Base-by-base conservation (phyloP, 2,113 vertebrate genomes). In the Atherinomorus stipes region DNA sequence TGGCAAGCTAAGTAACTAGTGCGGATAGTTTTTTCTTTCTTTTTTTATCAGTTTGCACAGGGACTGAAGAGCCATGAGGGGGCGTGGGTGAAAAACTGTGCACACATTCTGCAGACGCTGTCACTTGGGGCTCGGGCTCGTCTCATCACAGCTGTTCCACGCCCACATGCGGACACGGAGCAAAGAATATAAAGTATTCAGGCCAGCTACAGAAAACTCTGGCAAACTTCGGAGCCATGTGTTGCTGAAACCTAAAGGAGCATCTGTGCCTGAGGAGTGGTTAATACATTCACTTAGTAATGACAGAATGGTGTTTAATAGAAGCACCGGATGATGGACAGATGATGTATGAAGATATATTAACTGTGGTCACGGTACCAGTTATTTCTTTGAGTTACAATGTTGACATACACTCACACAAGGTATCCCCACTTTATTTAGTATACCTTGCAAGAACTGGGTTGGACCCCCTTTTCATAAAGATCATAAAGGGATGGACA, bases 81-180 rank as follows among this genome's bases (percentile, higher is more conserved):
- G 85, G 78, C 42, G 83, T 85, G 82, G 83, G 81, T 83, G 78
- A 86, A 78, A 47, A 71, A 78, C 61, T 61, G 67, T 58, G 76
- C 81, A 72, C 82, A 77, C 83, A 84, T 84, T 87, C 78, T 76
- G 83, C 83, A 73, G 74, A 62, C 83, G 78, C 75, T 71, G 80
- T 84, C 87, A 78, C 87, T 67, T 4, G 76, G 78, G 85, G 56
- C 71, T 68, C 6, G 38, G 74, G 78, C 80, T 77, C 59, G 37
- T 81, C 82, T 88, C 85, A 68, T 88, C 89, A 88, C 89, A 90
- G 86, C 84, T 90, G 86, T 85, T 90, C 86, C 76, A 85, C 89
- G 73, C 89, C 86, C 85, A 88, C 89, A 66, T 73, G 47, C 69
- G 58, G 56, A 75, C 77, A 53, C 62, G 13, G 68, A 76, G 84